Evolutionary conservation across 2,888 invertebrate species (phyloP).

Genomic region (Lochmaea crataegi): DNA sequence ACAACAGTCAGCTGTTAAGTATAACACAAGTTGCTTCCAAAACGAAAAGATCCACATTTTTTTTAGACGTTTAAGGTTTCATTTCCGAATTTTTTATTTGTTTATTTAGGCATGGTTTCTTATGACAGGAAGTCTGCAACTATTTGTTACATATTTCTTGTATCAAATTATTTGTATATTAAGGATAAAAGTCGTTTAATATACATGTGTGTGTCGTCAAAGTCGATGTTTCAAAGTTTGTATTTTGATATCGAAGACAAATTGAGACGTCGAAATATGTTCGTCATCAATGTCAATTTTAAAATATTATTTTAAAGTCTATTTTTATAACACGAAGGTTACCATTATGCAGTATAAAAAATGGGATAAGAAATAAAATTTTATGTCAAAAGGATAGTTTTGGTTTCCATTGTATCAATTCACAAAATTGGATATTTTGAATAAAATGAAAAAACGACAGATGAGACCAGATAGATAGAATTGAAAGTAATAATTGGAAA

Average conservation of each 20-base stretch:
- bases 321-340: neutral
- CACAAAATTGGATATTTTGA: too few relatives aligned
- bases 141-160: conserved; percentile 5
- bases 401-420: too few relatives aligned
- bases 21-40: neutral
- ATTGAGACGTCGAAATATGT: neutral
- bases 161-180: conserved; percentile 19
- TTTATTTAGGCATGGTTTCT: conserved; percentile 14
- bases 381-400: too few relatives aligned
- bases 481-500: too few relatives aligned
- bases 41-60: conserved; percentile 1
- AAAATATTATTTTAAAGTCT: neutral
- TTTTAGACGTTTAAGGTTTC: conserved; percentile 22
- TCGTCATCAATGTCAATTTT: neutral
- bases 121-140: conserved; percentile 28
- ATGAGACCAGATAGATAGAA: too few relatives aligned
- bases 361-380: neutral
- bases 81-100: conserved; percentile 26
- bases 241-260: neutral
- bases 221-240: neutral
- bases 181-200: neutral
- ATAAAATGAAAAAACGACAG: too few relatives aligned
- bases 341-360: neutral
- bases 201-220: neutral
- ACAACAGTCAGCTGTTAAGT: neutral